These are phyloP conservation scores for Pomphorhynchus laevis DNA, from an alignment of 1,140 invertebrate species.

Conservation along the genomic window DNA sequence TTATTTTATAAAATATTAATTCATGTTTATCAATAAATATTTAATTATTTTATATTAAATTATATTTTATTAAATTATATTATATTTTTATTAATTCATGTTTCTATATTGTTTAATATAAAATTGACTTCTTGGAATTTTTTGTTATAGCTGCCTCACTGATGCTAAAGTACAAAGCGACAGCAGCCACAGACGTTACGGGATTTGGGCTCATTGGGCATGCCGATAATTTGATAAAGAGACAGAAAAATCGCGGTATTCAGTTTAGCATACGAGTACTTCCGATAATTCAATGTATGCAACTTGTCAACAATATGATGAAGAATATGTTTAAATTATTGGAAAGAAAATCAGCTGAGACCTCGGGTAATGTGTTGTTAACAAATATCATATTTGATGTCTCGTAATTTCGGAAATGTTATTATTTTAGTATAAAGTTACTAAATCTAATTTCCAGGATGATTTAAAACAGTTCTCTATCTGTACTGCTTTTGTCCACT, in stretches of 20 bases:
- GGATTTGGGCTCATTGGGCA: constrained; percentile 78
- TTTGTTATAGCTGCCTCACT: constrained; percentile 35
- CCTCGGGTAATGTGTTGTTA: constrained; percentile 18
- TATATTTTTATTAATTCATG: background rate
- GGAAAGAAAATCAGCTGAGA: constrained; percentile 44
- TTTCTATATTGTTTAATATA: constrained; percentile 12
- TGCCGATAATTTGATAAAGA: constrained; percentile 64
- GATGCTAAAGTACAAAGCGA: constrained; percentile 90
- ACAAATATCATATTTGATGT: background rate
- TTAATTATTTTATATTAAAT: background rate
- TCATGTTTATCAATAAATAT: background rate
- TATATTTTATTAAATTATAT: background rate
- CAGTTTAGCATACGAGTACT: constrained; percentile 87
- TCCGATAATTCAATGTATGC: constrained; percentile 84
- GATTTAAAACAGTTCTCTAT: too few species aligned
- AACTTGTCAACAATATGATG: constrained; percentile 33
- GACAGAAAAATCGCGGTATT: constrained; percentile 83
- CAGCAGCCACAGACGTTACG: constrained; percentile 78
- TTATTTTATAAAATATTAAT: background rate
- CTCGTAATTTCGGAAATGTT: too few species aligned
- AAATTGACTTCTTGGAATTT: constrained; percentile 46
- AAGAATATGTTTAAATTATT: constrained; percentile 45
- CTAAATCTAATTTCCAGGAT: too few species aligned
- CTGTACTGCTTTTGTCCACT: too few species aligned
- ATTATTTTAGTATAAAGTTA: too few species aligned